Conservation (phyloP, 2,797 vertebrate genomes). For the Sebastes umbrosus region DNA sequence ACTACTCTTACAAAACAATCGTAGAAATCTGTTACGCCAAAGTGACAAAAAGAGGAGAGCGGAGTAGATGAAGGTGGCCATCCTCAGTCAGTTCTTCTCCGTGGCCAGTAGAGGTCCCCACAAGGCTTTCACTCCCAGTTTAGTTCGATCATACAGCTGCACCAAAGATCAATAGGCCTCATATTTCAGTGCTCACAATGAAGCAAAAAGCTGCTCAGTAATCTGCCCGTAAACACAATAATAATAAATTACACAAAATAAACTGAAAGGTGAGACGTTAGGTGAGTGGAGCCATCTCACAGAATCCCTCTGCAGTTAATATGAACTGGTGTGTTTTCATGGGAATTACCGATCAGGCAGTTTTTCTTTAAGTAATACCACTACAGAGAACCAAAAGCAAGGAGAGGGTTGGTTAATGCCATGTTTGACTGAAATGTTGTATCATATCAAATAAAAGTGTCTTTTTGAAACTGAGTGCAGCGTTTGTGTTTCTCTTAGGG, state of each 20-base stretch:
- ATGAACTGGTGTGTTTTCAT: conserved; percentile 55
- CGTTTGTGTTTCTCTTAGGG: conserved; percentile 3
- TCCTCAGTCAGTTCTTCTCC: conserved; percentile 27
- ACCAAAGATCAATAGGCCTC: conserved; percentile 70
- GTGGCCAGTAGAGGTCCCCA: conserved; percentile 74
- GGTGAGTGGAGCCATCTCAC: conserved; percentile 13
- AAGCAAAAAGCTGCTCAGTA: conserved; percentile 23
- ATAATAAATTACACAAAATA: not conserved
- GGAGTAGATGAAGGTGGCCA: not conserved
- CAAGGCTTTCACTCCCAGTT: conserved; percentile 53
- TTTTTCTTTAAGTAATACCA: conserved; percentile 79
- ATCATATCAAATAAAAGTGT: conserved; percentile 83
- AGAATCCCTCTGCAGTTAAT: conserved; percentile 26
- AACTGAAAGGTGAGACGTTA: conserved; percentile 2
- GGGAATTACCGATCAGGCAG: conserved; percentile 43
- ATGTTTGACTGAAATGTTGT: conserved; percentile 79
- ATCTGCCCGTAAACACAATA: not conserved
- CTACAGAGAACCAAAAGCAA: conserved; percentile 61
- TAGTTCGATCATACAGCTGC: conserved; percentile 52
- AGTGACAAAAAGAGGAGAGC: conserved; percentile 5
- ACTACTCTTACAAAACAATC: conserved; percentile 3
- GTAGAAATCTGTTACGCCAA: not conserved
- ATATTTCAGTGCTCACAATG: conserved; percentile 23
- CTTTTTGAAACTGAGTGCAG: conserved; percentile 66
- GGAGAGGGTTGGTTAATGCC: conserved; percentile 55